Evolutionary conservation across 2,113 vertebrate genomes (phyloP).

Genomic region (Zosterops hypoxanthus): DNA sequence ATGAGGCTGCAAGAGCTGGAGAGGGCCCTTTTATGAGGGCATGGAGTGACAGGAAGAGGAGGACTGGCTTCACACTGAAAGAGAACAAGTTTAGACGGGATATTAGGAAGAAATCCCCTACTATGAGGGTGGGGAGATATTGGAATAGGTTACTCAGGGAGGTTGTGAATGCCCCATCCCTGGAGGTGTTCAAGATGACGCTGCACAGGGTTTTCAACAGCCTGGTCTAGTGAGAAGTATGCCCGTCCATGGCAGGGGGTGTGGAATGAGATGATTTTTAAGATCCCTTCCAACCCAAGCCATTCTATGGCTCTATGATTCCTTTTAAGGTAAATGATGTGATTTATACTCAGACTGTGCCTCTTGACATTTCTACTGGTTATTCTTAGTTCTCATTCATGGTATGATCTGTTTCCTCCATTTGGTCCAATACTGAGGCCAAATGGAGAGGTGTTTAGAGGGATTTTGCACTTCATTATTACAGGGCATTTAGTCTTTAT

Average conservation of each 20-base stretch:
- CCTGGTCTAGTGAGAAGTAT: neutral
- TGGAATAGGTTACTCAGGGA: neutral
- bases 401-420: neutral
- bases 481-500: neutral
- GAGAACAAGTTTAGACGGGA: neutral
- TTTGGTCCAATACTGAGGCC: neutral
- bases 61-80: neutral
- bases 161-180: no score
- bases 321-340: neutral
- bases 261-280: neutral
- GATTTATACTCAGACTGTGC: neutral
- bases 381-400: conserved; percentile 3
- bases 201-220: neutral
- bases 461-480: neutral
- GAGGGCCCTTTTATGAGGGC: neutral
- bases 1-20: neutral
- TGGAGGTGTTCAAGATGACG: neutral
- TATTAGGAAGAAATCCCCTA: neutral
- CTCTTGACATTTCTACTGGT: neutral
- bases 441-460: neutral
- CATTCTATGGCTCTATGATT: neutral
- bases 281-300: neutral
- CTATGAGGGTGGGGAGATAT: neutral
- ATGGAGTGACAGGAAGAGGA: no score
- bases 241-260: neutral